phyloP scores from a whole-genome alignment of 2,888 invertebrate species.

The Leptinotarsa peninsularis region DNA sequence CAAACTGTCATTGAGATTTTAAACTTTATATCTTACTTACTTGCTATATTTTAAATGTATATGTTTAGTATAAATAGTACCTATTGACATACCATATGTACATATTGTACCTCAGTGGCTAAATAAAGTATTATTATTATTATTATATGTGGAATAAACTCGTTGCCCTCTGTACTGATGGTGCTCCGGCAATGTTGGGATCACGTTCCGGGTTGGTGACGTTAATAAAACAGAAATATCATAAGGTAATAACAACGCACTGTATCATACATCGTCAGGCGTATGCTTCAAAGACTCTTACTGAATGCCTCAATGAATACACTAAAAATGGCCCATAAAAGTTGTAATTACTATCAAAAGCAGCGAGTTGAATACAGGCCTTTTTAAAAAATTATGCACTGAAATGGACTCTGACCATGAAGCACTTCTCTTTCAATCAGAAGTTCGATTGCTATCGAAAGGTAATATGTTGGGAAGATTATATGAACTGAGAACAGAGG shows the following conservation, averaged over 20 bases:
- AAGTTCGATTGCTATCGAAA: conserved; percentile 23
- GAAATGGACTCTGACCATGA: conserved; percentile 35
- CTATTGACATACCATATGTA: no score
- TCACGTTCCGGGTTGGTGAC: conserved; percentile 43
- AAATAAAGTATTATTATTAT: no score
- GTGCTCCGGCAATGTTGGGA: conserved; percentile 45
- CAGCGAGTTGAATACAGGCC: conserved; percentile 42
- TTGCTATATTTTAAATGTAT: no score
- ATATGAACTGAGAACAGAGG: conserved; percentile 34
- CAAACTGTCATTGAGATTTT: no score
- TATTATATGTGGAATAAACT: conserved; percentile 42
- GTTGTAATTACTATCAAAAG: conserved; percentile 40
- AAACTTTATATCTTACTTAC: no score
- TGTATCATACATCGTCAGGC: conserved; percentile 45
- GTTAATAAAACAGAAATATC: conserved; percentile 46
- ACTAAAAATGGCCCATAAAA: conserved; percentile 29
- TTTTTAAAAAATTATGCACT: conserved; percentile 36
- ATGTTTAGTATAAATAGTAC: no score
- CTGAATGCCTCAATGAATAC: conserved; percentile 6
- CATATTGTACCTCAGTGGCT: no score
- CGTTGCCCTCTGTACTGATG: conserved; percentile 45
- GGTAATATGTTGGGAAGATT: conserved; percentile 22
- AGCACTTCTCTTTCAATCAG: conserved; percentile 6
- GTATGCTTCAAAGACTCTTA: conserved; percentile 43
- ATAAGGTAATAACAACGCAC: conserved; percentile 44